A percentile compares a stretch with the other conserved stretches of the same genome.
Evolutionary conservation across 2,888 invertebrate species (phyloP).

Genomic region (Drosophila flavopinicola): DNA sequence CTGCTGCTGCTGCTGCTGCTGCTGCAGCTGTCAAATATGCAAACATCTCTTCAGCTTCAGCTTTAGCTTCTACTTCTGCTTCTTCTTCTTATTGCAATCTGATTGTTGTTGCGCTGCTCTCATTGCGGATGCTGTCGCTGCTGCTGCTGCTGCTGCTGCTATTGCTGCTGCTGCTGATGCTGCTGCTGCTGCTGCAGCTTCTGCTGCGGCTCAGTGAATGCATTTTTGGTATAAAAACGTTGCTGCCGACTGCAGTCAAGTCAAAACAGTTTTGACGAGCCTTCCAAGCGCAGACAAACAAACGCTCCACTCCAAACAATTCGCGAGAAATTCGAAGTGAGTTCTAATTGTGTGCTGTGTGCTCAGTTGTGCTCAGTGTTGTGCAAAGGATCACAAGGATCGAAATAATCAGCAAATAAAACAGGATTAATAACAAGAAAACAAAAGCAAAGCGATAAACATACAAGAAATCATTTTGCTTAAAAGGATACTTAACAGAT

Average conservation of each 20-base stretch:
- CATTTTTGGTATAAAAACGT: slow-evolving; percentile 81
- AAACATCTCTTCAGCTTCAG: slow-evolving; percentile 21
- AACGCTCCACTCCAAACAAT: slow-evolving; percentile 48
- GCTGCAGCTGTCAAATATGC: slow-evolving; percentile 40
- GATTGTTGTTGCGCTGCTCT: slow-evolving; percentile 52
- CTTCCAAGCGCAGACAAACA: slow-evolving; percentile 71
- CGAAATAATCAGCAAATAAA: slow-evolving; percentile 9
- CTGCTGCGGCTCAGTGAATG: slow-evolving; percentile 56
- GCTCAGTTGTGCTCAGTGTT: neutral
- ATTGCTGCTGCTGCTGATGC: slow-evolving; percentile 9
- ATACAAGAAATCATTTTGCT: neutral
- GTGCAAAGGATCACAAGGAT: slow-evolving; percentile 26
- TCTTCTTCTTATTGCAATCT: slow-evolving; percentile 22
- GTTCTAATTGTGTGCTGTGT: slow-evolving; percentile 29
- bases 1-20: slow-evolving; percentile 11
- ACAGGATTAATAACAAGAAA: neutral
- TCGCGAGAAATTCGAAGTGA: slow-evolving; percentile 62
- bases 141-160: slow-evolving; percentile 5
- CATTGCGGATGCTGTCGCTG: slow-evolving; percentile 47
- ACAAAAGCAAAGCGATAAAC: neutral
- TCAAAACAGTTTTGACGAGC: slow-evolving; percentile 81
- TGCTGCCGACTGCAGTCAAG: slow-evolving; percentile 64
- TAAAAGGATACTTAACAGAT: neutral
- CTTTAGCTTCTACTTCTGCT: slow-evolving; percentile 19
- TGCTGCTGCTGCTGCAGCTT: slow-evolving; percentile 24